These are phyloP conservation scores for Siphlonurus alternatus DNA, from an alignment of 2,888 invertebrate genomes.

Conservation along the genomic window DNA sequence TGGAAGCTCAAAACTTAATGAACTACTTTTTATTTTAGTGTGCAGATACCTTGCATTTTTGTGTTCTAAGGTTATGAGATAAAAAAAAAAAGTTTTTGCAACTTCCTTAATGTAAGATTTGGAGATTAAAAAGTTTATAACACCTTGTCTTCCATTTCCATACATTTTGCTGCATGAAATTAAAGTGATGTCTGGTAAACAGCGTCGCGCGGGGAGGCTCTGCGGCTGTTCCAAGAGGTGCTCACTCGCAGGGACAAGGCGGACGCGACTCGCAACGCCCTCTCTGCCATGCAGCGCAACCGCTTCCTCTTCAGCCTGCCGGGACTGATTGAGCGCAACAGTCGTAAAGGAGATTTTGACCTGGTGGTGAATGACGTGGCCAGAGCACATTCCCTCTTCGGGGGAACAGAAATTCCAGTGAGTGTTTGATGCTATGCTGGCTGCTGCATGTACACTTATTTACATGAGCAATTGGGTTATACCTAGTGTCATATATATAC, in stretches of 20 bases:
- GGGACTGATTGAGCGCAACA: conserved; percentile 82
- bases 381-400: conserved; percentile 87
- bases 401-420: conserved; percentile 76
- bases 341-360: conserved; percentile 88
- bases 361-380: conserved; percentile 95
- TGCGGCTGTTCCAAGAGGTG: conserved; percentile 84
- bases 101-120: no score
- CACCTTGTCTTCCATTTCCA: no score
- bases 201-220: conserved; percentile 84
- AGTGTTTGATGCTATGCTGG: conserved; percentile 18
- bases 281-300: conserved; percentile 82
- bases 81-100: no score
- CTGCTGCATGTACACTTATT: background rate
- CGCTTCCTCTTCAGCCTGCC: conserved; percentile 93
- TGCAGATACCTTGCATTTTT: no score
- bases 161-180: no score
- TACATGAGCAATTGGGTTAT: background rate
- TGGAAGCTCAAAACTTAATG: no score
- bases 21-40: no score
- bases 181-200: no score
- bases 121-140: no score
- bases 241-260: conserved; percentile 83
- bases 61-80: no score
- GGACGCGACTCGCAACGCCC: conserved; percentile 87
- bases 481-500: no score